These are phyloP conservation scores for Plutomurus gul DNA, from an alignment of 1,140 invertebrate species.

Conservation along the genomic window DNA sequence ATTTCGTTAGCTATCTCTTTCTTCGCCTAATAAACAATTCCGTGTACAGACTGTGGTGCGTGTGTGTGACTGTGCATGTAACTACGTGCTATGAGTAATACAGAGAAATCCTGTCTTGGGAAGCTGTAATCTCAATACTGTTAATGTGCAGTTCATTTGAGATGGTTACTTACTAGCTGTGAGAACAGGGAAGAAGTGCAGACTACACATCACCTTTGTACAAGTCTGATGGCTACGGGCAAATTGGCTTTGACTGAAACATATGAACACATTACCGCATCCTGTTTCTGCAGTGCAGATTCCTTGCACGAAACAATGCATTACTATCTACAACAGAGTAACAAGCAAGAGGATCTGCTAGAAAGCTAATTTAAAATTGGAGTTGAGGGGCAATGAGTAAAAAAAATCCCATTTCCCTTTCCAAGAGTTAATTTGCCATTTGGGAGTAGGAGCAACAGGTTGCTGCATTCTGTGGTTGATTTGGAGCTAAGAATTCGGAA, in stretches of 20 bases:
- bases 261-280: conserved; percentile 6
- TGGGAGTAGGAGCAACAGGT: not conserved
- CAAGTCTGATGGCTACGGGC: not conserved
- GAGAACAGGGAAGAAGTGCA: no score
- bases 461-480: not conserved
- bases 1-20: no score
- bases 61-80: no score
- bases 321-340: no score
- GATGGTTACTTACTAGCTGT: not conserved
- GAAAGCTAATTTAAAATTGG: not conserved
- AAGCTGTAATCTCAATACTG: no score
- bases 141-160: no score
- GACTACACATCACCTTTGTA: not conserved
- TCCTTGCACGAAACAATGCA: not conserved
- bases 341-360: not conserved
- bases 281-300: not conserved
- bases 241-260: not conserved
- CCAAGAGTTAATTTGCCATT: not conserved
- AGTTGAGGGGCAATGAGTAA: not conserved
- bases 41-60: no score
- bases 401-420: not conserved
- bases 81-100: no score
- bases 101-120: no score
- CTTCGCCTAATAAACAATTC: no score
- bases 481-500: not conserved